phyloP scores from a whole-genome alignment of 1,140 invertebrate genomes.

The Linepithema humile region DNA sequence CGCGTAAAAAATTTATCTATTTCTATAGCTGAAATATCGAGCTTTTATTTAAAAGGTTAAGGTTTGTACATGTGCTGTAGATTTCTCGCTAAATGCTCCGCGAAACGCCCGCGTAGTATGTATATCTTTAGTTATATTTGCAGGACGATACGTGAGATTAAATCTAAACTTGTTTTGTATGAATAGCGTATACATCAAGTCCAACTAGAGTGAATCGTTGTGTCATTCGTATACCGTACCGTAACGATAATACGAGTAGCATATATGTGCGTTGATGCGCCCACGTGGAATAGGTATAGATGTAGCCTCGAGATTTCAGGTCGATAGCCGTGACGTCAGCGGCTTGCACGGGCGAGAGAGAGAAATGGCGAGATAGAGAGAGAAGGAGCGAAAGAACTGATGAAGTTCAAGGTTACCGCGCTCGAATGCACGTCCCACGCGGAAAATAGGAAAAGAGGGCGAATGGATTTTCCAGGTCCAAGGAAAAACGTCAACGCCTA shows the following conservation, averaged over 20 bases:
- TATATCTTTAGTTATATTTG: neutral
- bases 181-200: constrained; percentile 7
- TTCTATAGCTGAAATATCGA: neutral
- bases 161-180: neutral
- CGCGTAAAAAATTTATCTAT: neutral
- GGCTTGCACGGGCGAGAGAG: constrained; percentile 59
- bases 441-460: constrained; percentile 78
- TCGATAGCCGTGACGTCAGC: constrained; percentile 83
- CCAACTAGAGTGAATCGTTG: constrained; percentile 17
- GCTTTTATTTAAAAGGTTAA: neutral
- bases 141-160: neutral
- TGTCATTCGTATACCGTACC: constrained; percentile 38
- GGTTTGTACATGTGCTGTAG: neutral
- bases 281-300: constrained; percentile 59
- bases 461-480: constrained; percentile 73
- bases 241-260: constrained; percentile 30
- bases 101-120: too few relatives aligned
- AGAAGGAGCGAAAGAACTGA: constrained; percentile 58
- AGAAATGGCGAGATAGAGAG: neutral
- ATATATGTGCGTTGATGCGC: constrained; percentile 45
- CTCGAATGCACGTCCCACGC: constrained; percentile 78
- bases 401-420: constrained; percentile 83
- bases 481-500: constrained; percentile 60
- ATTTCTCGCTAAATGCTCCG: neutral
- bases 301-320: constrained; percentile 73